Evolutionary conservation across 2,797 vertebrate genomes (phyloP).

Genomic region (Mallotus villosus): DNA sequence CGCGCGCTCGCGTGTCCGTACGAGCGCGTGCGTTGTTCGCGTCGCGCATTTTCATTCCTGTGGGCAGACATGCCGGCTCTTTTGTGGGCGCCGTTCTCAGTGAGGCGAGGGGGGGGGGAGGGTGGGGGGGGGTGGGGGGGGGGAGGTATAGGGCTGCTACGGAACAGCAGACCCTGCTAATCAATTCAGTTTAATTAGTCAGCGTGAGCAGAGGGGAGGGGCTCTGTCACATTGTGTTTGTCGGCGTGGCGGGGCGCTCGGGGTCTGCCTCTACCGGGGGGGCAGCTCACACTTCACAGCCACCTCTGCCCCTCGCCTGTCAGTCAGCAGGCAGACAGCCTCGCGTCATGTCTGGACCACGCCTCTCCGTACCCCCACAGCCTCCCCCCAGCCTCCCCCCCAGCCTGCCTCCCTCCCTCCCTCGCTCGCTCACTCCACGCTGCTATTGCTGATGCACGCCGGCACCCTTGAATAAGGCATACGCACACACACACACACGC

Average conservation of each 20-base stretch:
- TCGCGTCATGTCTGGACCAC: slow-evolving; percentile 22
- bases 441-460: slow-evolving; percentile 23
- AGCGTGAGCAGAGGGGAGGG: slow-evolving; percentile 56
- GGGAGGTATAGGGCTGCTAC: slow-evolving; percentile 29
- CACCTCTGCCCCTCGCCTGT: slow-evolving; percentile 65
- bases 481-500: slow-evolving; percentile 12
- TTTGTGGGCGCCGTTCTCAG: slow-evolving; percentile 46
- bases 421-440: neutral
- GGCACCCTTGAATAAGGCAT: slow-evolving; percentile 25
- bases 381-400: neutral
- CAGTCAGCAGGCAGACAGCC: slow-evolving; percentile 57
- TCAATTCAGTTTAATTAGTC: slow-evolving; percentile 79
- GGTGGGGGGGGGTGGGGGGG: slow-evolving; percentile 32
- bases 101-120: slow-evolving; percentile 15
- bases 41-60: slow-evolving; percentile 40
- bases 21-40: slow-evolving; percentile 48
- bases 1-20: slow-evolving; percentile 20
- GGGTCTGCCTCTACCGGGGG: slow-evolving; percentile 61
- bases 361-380: slow-evolving; percentile 29
- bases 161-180: slow-evolving; percentile 62
- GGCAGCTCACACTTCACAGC: slow-evolving; percentile 63
- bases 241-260: slow-evolving; percentile 55
- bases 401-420: no score
- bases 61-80: slow-evolving; percentile 39
- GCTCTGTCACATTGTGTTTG: slow-evolving; percentile 73